phyloP scores from a whole-genome alignment of 2,888 invertebrate species.

The Himalopsyche japonica region DNA sequence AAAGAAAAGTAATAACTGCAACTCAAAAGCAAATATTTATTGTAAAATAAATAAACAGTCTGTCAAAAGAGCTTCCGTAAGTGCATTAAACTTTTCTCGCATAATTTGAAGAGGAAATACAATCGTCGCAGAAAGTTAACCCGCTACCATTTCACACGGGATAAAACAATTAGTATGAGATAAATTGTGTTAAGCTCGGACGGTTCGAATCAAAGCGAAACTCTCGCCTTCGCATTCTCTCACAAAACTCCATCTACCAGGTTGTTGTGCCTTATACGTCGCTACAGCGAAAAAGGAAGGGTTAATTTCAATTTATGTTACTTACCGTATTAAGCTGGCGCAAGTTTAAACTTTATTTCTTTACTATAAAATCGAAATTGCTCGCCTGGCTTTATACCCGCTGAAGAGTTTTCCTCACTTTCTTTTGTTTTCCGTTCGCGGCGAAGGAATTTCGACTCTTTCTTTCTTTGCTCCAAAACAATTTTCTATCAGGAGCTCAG shows the following conservation, averaged over 20 bases:
- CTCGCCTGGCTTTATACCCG: neutral
- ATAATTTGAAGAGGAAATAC: neutral
- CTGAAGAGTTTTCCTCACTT: neutral
- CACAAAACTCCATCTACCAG: neutral
- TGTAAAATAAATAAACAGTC: neutral
- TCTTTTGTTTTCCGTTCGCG: conserved; percentile 5
- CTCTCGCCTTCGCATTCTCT: neutral
- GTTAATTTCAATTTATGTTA: conserved; percentile 26
- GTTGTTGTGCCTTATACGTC: neutral
- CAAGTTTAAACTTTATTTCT: conserved; percentile 23
- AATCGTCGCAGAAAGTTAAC: neutral
- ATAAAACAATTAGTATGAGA: neutral
- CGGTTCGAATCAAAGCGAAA: neutral
- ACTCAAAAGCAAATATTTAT: neutral
- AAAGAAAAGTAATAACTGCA: neutral
- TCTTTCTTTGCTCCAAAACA: conserved; percentile 16
- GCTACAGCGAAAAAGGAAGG: neutral
- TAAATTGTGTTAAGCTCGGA: neutral
- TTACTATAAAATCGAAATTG: conserved; percentile 31
- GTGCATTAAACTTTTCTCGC: neutral
- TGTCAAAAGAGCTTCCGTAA: neutral
- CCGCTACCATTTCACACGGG: neutral
- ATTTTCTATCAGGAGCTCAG: conserved; percentile 12
- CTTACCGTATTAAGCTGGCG: conserved; percentile 8
- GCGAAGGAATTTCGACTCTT: conserved; percentile 4